Percentiles rank a stretch among this genome's conserved stretches.
Evolutionary conservation across 23 tunicate species (phyloP).

Genomic region (Phallusia fumigata): DNA sequence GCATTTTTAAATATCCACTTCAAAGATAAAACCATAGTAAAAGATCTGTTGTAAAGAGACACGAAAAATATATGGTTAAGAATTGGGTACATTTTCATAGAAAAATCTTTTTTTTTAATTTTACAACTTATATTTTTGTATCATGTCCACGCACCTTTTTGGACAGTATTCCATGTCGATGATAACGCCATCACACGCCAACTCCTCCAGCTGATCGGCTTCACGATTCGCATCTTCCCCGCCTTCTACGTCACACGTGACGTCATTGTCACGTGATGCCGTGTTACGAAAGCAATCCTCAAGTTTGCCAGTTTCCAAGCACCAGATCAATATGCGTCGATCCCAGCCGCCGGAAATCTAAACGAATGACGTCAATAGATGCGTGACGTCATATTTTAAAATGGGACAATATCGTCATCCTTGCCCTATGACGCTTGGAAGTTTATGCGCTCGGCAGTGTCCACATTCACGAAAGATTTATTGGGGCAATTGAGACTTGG

Average conservation of each 20-base stretch:
- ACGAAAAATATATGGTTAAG: too few relatives aligned
- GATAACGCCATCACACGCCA: conserved; percentile 92
- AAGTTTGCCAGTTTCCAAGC: conserved; percentile 62
- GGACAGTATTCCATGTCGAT: conserved; percentile 77
- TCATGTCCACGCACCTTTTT: conserved; percentile 46
- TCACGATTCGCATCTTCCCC: conserved; percentile 15
- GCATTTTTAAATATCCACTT: too few relatives aligned
- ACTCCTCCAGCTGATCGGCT: background rate
- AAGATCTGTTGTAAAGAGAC: too few relatives aligned
- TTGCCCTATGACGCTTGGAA: too few relatives aligned
- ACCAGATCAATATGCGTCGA: conserved; percentile 78
- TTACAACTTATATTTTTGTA: too few relatives aligned
- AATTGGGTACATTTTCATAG: too few relatives aligned
- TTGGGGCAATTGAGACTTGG: too few relatives aligned
- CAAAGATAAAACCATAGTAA: too few relatives aligned
- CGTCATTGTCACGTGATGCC: conserved; percentile 19
- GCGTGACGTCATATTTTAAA: background rate
- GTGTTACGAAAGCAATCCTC: conserved; percentile 74
- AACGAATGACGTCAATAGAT: background rate
- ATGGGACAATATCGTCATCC: too few relatives aligned
- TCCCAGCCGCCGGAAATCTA: conserved; percentile 95
- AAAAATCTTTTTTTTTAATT: too few relatives aligned
- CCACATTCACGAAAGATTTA: too few relatives aligned
- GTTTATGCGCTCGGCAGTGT: too few relatives aligned
- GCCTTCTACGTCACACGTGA: conserved; percentile 19